These are phyloP conservation scores for Anarrhichthys ocellatus DNA, from an alignment of 2,113 vertebrate genomes.

Conservation along the genomic window DNA sequence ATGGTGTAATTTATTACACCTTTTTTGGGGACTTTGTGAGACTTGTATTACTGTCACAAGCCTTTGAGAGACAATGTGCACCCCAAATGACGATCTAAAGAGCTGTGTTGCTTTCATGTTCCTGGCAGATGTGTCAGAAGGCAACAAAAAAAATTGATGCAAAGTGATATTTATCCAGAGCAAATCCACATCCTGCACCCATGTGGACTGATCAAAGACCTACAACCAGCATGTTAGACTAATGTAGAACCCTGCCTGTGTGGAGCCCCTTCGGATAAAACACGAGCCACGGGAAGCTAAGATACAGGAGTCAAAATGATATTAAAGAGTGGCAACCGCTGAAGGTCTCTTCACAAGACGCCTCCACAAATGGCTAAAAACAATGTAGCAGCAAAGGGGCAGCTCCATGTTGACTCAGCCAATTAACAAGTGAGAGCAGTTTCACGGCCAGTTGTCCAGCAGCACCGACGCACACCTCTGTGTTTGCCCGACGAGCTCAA, in stretches of 20 bases:
- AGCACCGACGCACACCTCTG: slow-evolving; percentile 37
- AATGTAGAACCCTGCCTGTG: slow-evolving; percentile 43
- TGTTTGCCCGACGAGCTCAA: slow-evolving; percentile 22
- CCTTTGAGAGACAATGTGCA: slow-evolving; percentile 57
- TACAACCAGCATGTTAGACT: slow-evolving; percentile 53
- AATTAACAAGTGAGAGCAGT: slow-evolving; percentile 46
- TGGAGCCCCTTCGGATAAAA: neutral
- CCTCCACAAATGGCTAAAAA: slow-evolving; percentile 22
- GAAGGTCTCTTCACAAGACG: neutral
- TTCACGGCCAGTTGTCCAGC: slow-evolving; percentile 38
- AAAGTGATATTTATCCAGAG: slow-evolving; percentile 67
- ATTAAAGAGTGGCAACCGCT: neutral
- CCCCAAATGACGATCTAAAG: slow-evolving; percentile 70
- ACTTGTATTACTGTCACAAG: neutral
- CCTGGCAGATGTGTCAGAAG: slow-evolving; percentile 69
- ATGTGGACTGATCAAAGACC: slow-evolving; percentile 78
- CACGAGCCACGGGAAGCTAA: neutral
- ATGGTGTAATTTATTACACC: slow-evolving; percentile 15
- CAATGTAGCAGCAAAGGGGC: slow-evolving; percentile 29
- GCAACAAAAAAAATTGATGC: slow-evolving; percentile 43
- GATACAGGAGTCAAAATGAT: neutral
- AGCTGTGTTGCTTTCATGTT: slow-evolving; percentile 69
- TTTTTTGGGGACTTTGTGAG: neutral
- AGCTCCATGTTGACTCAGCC: slow-evolving; percentile 37
- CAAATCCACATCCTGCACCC: slow-evolving; percentile 79